Evolutionary conservation across 2,797 vertebrate species (phyloP).

Genomic region (Rhynchonycteris naso): DNA sequence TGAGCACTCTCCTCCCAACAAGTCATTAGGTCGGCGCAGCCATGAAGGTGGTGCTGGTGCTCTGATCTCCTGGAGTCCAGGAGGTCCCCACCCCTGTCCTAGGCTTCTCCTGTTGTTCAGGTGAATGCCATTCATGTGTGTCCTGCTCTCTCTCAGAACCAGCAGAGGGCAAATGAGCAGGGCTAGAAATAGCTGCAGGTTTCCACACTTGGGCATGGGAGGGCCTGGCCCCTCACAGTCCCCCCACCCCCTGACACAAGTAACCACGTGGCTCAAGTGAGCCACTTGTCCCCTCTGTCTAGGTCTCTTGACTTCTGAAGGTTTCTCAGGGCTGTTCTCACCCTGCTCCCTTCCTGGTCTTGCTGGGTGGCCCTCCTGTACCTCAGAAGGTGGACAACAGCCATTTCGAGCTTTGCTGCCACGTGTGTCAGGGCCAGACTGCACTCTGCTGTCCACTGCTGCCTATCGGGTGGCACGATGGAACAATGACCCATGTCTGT

Average conservation of each 20-base stretch:
- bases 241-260: neutral
- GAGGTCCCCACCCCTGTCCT: neutral
- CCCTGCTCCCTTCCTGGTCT: neutral
- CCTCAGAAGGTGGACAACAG: neutral
- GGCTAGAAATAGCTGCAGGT: neutral
- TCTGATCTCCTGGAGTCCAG: neutral
- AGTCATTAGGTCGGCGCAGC: neutral
- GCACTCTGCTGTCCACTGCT: neutral
- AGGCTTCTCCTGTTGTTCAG: neutral
- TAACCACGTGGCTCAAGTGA: neutral
- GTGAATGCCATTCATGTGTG: neutral
- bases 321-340: neutral
- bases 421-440: neutral
- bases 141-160: neutral
- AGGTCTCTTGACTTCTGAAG: neutral
- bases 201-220: too few relatives aligned
- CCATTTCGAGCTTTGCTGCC: neutral
- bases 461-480: too few relatives aligned
- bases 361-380: neutral
- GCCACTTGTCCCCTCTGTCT: neutral
- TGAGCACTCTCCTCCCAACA: neutral
- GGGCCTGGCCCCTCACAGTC: neutral
- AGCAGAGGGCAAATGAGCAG: neutral
- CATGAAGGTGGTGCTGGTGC: neutral
- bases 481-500: neutral